Evolutionary conservation across 2,888 invertebrate species (phyloP).

Genomic region (Andrena dorsata): DNA sequence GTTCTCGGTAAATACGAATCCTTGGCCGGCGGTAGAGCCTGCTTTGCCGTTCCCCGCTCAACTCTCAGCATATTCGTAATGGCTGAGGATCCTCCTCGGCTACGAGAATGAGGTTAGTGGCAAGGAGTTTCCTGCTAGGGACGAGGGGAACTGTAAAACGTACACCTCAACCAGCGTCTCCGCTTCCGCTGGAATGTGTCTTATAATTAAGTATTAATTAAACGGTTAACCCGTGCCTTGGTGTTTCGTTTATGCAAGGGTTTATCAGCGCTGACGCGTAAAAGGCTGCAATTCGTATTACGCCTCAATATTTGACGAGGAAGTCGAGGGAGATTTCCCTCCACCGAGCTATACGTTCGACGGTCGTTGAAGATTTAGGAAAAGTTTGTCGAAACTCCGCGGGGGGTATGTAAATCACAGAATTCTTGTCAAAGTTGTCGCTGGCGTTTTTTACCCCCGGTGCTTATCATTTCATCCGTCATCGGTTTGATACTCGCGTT

Average conservation of each 20-base stretch:
- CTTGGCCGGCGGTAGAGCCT: conserved; percentile 20
- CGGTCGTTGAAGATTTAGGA: background rate
- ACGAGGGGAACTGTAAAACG: conserved; percentile 33
- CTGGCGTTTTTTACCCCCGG: background rate
- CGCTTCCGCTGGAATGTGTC: conserved; percentile 33
- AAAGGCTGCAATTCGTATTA: background rate
- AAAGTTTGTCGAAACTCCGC: background rate
- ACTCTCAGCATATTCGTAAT: conserved; percentile 47
- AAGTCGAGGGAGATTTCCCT: background rate
- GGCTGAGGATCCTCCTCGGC: conserved; percentile 26
- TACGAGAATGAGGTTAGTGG: conserved; percentile 24
- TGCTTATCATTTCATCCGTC: conserved; percentile 39
- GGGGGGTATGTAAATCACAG: no score
- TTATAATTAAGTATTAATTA: conserved; percentile 70
- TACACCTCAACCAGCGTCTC: conserved; percentile 5
- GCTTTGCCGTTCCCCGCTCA: conserved; percentile 8
- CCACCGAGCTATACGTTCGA: background rate
- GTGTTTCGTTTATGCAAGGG: conserved; percentile 2
- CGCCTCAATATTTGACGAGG: background rate
- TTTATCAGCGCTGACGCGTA: background rate
- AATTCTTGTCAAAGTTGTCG: no score
- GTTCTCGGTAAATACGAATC: conserved; percentile 63
- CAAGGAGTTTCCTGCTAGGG: conserved; percentile 17
- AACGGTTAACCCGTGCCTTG: conserved; percentile 45
- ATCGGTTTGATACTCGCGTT: conserved; percentile 4